Evolutionary conservation across 2,888 invertebrate species (phyloP).

Genomic region (Brachyptera risi): DNA sequence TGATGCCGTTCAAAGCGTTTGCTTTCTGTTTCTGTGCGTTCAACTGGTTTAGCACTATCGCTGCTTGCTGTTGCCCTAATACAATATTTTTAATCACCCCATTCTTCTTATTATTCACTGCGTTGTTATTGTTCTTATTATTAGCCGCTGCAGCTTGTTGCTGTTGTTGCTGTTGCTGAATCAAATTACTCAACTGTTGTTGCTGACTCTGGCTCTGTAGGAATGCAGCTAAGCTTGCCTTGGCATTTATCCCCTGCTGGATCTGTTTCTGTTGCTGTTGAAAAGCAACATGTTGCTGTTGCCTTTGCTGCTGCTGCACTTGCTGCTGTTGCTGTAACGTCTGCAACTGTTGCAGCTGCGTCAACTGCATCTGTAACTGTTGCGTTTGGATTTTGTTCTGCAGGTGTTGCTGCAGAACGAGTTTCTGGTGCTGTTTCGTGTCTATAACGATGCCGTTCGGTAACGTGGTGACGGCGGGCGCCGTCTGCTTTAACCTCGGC

Average conservation of each 20-base stretch:
- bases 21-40: constrained; percentile 32
- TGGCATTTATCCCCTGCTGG: constrained; percentile 45
- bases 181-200: constrained; percentile 38
- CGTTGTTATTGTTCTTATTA: constrained; percentile 27
- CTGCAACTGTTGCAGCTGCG: constrained; percentile 37
- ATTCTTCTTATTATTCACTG: constrained; percentile 24
- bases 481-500: constrained; percentile 42
- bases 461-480: constrained; percentile 16
- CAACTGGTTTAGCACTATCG: constrained; percentile 33
- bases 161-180: no score
- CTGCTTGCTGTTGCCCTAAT: constrained; percentile 32
- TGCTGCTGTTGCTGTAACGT: constrained; percentile 46
- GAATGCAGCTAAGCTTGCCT: constrained; percentile 49
- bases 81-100: constrained; percentile 28
- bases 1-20: constrained; percentile 16
- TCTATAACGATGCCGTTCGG: constrained; percentile 31
- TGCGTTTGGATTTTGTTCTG: constrained; percentile 67
- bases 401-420: constrained; percentile 60
- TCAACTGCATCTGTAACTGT: constrained; percentile 49
- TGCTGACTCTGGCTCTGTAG: constrained; percentile 43
- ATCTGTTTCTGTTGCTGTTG: constrained; percentile 41
- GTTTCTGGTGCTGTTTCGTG: constrained; percentile 44
- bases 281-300: constrained; percentile 34
- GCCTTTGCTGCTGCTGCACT: constrained; percentile 35
- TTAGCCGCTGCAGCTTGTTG: constrained; percentile 34